Evolutionary conservation across 2,113 vertebrate genomes (phyloP).

Genomic region (Helogale parvula): DNA sequence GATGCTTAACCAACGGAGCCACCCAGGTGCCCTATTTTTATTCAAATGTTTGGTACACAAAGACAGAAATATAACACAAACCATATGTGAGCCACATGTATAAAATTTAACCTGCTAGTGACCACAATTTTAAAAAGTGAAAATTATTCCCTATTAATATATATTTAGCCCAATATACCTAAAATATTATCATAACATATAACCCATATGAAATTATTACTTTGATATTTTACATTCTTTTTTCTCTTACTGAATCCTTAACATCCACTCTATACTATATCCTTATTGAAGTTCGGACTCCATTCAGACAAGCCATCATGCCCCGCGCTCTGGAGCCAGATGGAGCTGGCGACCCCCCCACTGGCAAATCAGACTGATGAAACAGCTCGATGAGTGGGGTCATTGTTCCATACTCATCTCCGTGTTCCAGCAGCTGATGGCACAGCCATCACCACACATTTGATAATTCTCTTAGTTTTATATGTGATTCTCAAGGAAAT

Average conservation of each 20-base stretch:
- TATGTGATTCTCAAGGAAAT: background rate
- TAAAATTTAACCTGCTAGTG: background rate
- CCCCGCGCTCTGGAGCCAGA: background rate
- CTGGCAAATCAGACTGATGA: background rate
- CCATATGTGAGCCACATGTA: background rate
- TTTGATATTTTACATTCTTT: background rate
- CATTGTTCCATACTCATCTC: background rate
- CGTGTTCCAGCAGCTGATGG: background rate
- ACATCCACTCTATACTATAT: background rate
- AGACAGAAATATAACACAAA: background rate
- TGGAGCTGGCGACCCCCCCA: background rate
- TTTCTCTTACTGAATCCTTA: background rate
- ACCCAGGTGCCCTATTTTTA: background rate
- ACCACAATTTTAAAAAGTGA: background rate
- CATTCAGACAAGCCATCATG: background rate
- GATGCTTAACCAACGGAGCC: too few species aligned
- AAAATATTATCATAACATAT: background rate
- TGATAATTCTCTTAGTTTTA: constrained; percentile 1
- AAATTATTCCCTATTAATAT: background rate
- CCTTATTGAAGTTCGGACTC: background rate
- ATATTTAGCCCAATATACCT: background rate
- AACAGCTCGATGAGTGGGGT: background rate
- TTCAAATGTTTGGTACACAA: background rate
- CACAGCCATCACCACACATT: background rate
- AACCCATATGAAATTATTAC: background rate